Evolutionary conservation across 2,888 invertebrate genomes (phyloP).

Genomic region (Callyntrura sp.): DNA sequence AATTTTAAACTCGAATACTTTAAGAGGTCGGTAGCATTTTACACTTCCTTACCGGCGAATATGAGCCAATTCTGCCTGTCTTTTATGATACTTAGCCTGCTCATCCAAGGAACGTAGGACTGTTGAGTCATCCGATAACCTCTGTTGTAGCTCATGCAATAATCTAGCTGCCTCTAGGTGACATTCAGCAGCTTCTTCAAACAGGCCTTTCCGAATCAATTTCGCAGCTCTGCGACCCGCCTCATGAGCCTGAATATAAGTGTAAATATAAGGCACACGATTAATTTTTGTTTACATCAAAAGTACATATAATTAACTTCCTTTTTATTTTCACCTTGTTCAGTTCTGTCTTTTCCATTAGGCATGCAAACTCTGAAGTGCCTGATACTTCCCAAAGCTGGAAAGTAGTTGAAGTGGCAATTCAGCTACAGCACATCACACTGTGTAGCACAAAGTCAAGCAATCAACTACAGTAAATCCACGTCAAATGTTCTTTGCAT

Average conservation of each 20-base stretch:
- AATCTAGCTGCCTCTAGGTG: slow-evolving; percentile 80
- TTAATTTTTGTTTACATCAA: background rate
- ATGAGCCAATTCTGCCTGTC: slow-evolving; percentile 81
- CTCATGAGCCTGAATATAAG: slow-evolving; percentile 80
- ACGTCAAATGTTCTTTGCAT: too few species aligned
- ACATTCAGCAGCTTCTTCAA: slow-evolving; percentile 79
- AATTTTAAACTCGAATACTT: background rate
- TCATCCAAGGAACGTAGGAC: slow-evolving; percentile 80
- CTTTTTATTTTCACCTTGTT: slow-evolving; percentile 72
- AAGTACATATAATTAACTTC: background rate
- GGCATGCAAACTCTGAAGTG: slow-evolving; percentile 1
- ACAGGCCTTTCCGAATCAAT: slow-evolving; percentile 78
- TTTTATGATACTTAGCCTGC: slow-evolving; percentile 80
- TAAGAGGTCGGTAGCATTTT: background rate
- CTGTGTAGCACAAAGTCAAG: background rate
- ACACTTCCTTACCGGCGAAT: slow-evolving; percentile 68
- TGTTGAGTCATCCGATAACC: slow-evolving; percentile 76
- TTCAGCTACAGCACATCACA: background rate
- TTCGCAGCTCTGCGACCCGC: slow-evolving; percentile 81
- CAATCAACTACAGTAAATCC: too few species aligned
- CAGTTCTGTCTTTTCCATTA: slow-evolving; percentile 80
- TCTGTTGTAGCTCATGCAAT: slow-evolving; percentile 74
- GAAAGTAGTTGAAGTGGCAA: background rate
- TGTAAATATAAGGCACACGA: background rate
- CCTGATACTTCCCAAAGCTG: background rate